A percentile compares a stretch with the other conserved stretches of the same genome.
phyloP scores from a whole-genome alignment of 2,888 invertebrate species.

The Aplocera efformata region DNA sequence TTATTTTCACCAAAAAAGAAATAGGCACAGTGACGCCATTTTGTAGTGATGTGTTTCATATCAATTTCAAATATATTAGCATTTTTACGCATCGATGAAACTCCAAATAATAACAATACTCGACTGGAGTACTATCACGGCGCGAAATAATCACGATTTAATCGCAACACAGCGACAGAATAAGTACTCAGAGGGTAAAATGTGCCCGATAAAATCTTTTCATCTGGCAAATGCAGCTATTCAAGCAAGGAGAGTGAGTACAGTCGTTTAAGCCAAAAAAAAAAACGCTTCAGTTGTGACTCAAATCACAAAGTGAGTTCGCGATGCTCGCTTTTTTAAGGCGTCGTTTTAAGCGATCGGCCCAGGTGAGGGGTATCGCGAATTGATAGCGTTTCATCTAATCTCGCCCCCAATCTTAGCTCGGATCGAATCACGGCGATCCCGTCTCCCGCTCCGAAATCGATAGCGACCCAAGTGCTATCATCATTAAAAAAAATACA shows the following conservation, averaged over 20 bases:
- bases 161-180: constrained; percentile 27
- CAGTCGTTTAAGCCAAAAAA: constrained; percentile 40
- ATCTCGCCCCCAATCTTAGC: constrained; percentile 52
- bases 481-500: constrained; percentile 38
- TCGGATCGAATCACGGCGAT: constrained; percentile 55
- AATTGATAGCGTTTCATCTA: constrained; percentile 50
- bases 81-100: constrained; percentile 28
- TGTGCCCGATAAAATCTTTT: constrained; percentile 32
- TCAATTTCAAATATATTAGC: constrained; percentile 30
- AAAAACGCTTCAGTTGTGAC: constrained; percentile 43
- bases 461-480: constrained; percentile 20
- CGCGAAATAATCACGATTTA: constrained; percentile 26
- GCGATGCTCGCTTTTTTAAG: constrained; percentile 28
- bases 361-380: constrained; percentile 43
- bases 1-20: constrained; percentile 31
- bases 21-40: constrained; percentile 27
- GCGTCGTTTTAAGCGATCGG: constrained; percentile 38
- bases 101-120: constrained; percentile 31
- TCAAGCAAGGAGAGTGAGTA: constrained; percentile 29
- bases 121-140: constrained; percentile 24
- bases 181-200: constrained; percentile 29
- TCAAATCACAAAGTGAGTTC: constrained; percentile 44
- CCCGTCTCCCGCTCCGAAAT: constrained; percentile 37
- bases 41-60: constrained; percentile 32
- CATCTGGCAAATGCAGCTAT: constrained; percentile 34